Base-by-base conservation (phyloP, 2,113 vertebrate genomes). In the Megaceryle maxima region DNA sequence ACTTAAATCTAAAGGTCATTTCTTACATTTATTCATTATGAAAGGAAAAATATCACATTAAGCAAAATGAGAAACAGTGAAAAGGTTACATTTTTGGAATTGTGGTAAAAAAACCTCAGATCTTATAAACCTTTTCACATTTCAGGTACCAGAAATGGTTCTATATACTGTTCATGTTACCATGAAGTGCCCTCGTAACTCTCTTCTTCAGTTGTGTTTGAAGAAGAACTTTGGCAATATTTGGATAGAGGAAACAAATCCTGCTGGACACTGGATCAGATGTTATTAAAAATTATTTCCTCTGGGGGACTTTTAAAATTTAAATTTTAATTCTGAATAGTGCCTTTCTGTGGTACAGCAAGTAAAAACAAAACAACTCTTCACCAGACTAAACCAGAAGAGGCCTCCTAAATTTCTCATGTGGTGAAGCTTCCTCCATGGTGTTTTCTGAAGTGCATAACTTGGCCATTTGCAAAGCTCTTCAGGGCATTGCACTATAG, bases 11-110 rank as follows among this genome's bases (percentile, higher is more conserved):
- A 89, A 92, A 72, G 60, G 60, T 89, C 33, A 79, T 50, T 91
- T 89, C 11, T 56, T 88, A 85, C 14, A 92, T 91, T 79, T 94
- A 82, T 76, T 90, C 62, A 68, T 31, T 87, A 76, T 62, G 69
- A 95, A 94, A 83, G 3, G 13, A 33, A 62, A 91, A 92, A 94
- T 66, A 76, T 5, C 50, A 57, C 46, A 76, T 73, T 79, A 92
- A 48, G 14, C 17, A 72, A 87, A 91, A 0, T 6, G 39, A 68
- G 21, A 79, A 92, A 85, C 16, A 76, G 9, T 62, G 37, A 76
- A 87, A 94, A 87, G 26, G 56, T 72, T 79, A 73, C 19, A 14
- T 53, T 77, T 89, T 83, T 83, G 6, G 28, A 85, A 80, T 15
- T 1, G 0, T 44, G 10, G 11, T 44, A 74, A 90, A 94, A 83